These are phyloP conservation scores for Prochilodus magdalenae DNA, from an alignment of 2,113 vertebrate genomes.

Conservation along the genomic window DNA sequence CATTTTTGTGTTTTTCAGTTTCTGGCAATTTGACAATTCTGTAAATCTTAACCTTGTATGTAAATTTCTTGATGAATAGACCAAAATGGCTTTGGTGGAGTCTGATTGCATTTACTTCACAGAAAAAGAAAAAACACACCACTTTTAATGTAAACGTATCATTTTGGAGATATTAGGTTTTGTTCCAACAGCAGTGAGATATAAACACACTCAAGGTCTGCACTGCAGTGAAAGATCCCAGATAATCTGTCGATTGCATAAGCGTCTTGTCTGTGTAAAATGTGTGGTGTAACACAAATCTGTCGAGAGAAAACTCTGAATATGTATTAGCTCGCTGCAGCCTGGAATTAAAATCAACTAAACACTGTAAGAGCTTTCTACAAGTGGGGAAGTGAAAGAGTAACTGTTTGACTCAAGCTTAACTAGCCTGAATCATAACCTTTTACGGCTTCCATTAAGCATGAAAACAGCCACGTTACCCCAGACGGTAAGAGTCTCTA, in stretches of 20 bases:
- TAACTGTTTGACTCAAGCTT: not conserved
- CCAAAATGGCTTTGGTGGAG: too few relatives aligned
- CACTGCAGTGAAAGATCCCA: not conserved
- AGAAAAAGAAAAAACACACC: too few relatives aligned
- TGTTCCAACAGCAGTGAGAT: too few relatives aligned
- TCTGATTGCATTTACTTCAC: too few relatives aligned
- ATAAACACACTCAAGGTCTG: not conserved
- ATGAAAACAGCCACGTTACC: not conserved
- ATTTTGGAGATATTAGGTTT: too few relatives aligned
- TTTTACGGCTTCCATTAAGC: not conserved
- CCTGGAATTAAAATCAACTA: not conserved
- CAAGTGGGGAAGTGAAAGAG: not conserved
- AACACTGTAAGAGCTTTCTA: not conserved
- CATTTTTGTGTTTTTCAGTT: too few relatives aligned
- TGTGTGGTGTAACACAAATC: not conserved
- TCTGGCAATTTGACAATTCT: too few relatives aligned
- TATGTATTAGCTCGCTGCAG: not conserved
- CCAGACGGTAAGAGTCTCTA: not conserved
- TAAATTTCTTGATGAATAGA: too few relatives aligned
- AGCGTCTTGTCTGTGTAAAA: not conserved
- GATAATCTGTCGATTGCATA: not conserved
- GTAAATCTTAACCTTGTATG: too few relatives aligned
- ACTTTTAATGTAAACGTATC: too few relatives aligned
- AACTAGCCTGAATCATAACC: not conserved
- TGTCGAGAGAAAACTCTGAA: not conserved